Evolutionary conservation across 2,888 invertebrate species (phyloP).

Genomic region (Platypus cylindrus): DNA sequence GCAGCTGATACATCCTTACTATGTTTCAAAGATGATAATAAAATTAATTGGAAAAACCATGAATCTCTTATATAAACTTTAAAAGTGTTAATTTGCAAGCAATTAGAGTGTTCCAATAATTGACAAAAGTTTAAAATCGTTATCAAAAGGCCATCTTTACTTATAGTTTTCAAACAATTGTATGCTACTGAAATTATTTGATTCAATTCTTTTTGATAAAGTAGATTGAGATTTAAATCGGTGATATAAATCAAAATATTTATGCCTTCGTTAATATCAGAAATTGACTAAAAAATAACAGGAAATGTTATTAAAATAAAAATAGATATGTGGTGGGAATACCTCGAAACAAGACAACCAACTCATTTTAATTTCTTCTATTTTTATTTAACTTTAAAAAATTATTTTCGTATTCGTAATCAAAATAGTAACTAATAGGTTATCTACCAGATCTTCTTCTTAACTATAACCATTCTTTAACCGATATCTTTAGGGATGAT

Average conservation of each 20-base stretch:
- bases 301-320: no score
- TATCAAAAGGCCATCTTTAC: neutral
- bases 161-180: slow-evolving; percentile 1
- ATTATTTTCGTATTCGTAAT: no score
- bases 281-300: no score
- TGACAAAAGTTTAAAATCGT: neutral
- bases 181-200: slow-evolving; percentile 1
- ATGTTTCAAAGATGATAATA: slow-evolving; percentile 15
- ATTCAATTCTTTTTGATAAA: slow-evolving; percentile 3
- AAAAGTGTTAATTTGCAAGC: slow-evolving; percentile 1
- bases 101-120: slow-evolving; percentile 4
- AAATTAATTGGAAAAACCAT: slow-evolving; percentile 14
- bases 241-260: slow-evolving; percentile 1
- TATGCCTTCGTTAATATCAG: no score
- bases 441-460: no score
- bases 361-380: no score
- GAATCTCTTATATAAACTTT: slow-evolving; percentile 10
- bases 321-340: slow-evolving; percentile 6
- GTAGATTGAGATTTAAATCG: neutral
- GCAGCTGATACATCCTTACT: slow-evolving; percentile 5
- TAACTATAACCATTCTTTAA: no score
- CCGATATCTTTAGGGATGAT: no score
- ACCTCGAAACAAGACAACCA: slow-evolving; percentile 3
- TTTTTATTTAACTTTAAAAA: no score
- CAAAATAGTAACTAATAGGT: no score